phyloP scores from a whole-genome alignment of 2,888 invertebrate species.

The Lissonota sp. region DNA sequence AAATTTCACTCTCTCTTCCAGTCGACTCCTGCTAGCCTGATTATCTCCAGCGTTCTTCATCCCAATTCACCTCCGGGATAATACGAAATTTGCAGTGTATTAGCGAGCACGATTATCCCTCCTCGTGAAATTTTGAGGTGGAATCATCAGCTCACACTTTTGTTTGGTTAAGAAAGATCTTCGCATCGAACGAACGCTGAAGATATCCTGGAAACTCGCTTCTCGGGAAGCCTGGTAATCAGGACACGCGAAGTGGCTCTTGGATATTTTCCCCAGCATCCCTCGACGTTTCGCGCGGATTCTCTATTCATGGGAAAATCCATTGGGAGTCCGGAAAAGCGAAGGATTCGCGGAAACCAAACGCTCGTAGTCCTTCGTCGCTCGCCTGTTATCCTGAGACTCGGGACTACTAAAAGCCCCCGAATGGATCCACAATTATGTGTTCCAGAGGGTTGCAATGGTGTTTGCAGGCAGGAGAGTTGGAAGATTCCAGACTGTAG shows the following conservation, averaged over 20 bases:
- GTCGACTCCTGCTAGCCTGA: conserved; percentile 76
- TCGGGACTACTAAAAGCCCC: conserved; percentile 69
- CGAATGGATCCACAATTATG: conserved; percentile 54
- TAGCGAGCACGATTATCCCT: conserved; percentile 54
- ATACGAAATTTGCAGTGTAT: conserved; percentile 38
- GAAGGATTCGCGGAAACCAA: not conserved
- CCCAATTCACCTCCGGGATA: conserved; percentile 73
- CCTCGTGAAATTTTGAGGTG: conserved; percentile 18
- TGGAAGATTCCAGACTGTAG: not conserved
- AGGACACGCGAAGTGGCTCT: conserved; percentile 21
- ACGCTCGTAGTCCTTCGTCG: conserved; percentile 8
- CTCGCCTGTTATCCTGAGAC: conserved; percentile 74
- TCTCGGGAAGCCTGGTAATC: conserved; percentile 20
- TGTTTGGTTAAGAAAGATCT: not conserved
- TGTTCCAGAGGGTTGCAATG: conserved; percentile 31
- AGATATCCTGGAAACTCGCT: conserved; percentile 3
- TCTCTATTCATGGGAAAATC: conserved; percentile 37
- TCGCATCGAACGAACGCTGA: not conserved
- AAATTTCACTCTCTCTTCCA: conserved; percentile 29
- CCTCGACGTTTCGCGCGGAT: conserved; percentile 62
- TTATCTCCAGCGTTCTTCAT: conserved; percentile 75
- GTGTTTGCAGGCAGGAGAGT: not conserved
- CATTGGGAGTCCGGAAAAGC: conserved; percentile 2
- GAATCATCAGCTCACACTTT: not conserved
- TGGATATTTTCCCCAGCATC: conserved; percentile 22